Evolutionary conservation across 2,797 vertebrate genomes (phyloP).

Genomic region (Babyrousa celebensis): DNA sequence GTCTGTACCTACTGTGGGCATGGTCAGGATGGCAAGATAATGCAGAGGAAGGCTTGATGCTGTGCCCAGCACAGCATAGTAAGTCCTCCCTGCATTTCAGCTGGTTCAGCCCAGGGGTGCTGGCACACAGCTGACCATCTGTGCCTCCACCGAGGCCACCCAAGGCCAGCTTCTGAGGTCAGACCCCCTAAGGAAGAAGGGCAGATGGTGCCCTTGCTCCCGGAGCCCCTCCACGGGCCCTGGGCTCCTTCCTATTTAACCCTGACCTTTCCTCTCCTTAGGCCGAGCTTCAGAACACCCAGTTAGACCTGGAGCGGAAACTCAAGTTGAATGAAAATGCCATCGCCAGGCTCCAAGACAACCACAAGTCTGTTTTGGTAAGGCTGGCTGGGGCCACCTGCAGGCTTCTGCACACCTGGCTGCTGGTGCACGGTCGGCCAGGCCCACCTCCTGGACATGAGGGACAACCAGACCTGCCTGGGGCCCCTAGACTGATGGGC

Average conservation of each 20-base stretch:
- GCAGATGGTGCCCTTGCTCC: accelerated
- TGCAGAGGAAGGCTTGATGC: not conserved
- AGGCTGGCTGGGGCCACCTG: constrained; percentile 19
- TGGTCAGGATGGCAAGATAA: not conserved
- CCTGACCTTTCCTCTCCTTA: constrained; percentile 80
- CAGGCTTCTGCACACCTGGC: not conserved
- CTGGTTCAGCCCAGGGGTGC: not conserved
- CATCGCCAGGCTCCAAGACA: constrained; percentile 94
- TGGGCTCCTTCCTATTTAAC: not conserved
- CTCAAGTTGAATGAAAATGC: constrained; percentile 93
- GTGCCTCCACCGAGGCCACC: not conserved
- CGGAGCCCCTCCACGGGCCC: not conserved
- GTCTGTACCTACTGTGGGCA: not conserved
- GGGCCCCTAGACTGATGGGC: not conserved
- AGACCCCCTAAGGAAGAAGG: not conserved
- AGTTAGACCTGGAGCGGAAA: constrained; percentile 91
- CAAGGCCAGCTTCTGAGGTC: not conserved
- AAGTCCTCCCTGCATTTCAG: accelerated
- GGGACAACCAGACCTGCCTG: not conserved
- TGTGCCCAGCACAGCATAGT: accelerated
- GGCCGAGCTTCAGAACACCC: constrained; percentile 92
- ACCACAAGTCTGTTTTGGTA: constrained; percentile 93
- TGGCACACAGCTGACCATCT: not conserved
- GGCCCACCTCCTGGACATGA: not conserved
- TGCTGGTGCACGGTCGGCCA: not conserved